A percentile compares a stretch with the other conserved stretches of the same genome.
These are phyloP conservation scores for Anneissia japonica DNA, from an alignment of 35 echinoderm and acorn worm genomes.

Conservation along the genomic window DNA sequence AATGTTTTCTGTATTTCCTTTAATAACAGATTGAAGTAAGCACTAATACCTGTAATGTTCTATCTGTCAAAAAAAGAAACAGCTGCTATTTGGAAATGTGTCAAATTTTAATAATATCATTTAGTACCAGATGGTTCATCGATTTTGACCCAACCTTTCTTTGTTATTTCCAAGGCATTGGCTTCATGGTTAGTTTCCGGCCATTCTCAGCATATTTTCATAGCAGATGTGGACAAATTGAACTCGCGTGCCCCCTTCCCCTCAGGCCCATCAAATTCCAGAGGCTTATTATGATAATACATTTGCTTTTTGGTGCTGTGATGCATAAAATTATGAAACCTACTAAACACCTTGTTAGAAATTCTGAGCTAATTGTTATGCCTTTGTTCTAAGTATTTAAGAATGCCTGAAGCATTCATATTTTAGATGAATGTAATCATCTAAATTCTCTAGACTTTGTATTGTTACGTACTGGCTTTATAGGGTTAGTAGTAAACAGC, in stretches of 20 bases:
- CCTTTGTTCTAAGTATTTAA: not conserved
- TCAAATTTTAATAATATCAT: not conserved
- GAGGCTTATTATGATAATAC: not conserved
- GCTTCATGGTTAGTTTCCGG: not conserved
- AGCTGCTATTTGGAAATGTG: not conserved
- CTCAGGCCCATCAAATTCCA: not conserved
- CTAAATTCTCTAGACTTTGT: too few relatives aligned
- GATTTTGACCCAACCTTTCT: not conserved
- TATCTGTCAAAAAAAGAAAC: too few relatives aligned
- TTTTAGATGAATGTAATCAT: too few relatives aligned
- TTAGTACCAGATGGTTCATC: not conserved
- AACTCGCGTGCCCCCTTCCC: not conserved
- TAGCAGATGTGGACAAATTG: not conserved
- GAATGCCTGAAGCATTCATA: not conserved
- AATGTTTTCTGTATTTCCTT: too few relatives aligned
- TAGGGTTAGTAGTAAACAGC: too few relatives aligned
- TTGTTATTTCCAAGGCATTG: not conserved
- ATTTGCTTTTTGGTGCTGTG: not conserved
- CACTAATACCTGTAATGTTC: too few relatives aligned
- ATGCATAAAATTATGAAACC: not conserved
- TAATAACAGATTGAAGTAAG: too few relatives aligned
- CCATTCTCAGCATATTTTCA: not conserved
- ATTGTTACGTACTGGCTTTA: too few relatives aligned
- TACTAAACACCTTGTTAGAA: not conserved
- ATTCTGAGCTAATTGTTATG: too few relatives aligned